A percentile compares a stretch with the other conserved stretches of the same genome.
Conservation (phyloP, 2,113 vertebrate genomes). For the Ageneiosus marmoratus region DNA sequence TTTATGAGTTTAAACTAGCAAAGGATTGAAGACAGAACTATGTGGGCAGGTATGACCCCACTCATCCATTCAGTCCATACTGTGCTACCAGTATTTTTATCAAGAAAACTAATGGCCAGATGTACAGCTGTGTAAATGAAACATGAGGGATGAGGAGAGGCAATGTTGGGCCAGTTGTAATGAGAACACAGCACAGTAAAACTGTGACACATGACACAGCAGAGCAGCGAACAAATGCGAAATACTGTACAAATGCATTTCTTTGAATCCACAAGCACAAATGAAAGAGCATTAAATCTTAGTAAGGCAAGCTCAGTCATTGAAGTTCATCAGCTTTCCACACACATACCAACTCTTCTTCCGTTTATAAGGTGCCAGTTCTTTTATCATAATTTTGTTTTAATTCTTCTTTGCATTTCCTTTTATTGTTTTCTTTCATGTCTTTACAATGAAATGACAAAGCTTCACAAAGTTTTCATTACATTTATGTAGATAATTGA, state of each 20-base stretch:
- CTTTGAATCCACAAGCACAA: not conserved
- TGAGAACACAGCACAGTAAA: not conserved
- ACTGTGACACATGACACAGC: not conserved
- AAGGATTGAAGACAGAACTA: not conserved
- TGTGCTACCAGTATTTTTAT: not conserved
- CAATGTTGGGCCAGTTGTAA: not conserved
- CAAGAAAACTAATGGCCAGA: not conserved
- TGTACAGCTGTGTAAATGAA: conserved; percentile 5
- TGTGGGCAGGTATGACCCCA: not conserved
- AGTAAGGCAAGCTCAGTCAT: no score
- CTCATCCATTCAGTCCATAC: not conserved
- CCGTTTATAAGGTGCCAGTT: no score
- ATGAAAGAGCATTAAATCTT: no score
- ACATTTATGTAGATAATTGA: no score
- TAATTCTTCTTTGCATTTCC: no score
- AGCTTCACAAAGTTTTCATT: no score
- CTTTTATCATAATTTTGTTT: no score
- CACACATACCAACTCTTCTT: no score
- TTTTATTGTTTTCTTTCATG: no score
- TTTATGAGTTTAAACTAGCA: not conserved
- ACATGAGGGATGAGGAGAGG: not conserved
- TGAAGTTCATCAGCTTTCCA: no score
- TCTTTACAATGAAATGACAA: no score
- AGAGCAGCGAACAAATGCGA: not conserved
- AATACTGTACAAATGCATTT: not conserved